Evolutionary conservation across 2,797 vertebrate species (phyloP), one percentile per base, ranked within the genome.

Genomic region (Onychomys arenicola): DNA sequence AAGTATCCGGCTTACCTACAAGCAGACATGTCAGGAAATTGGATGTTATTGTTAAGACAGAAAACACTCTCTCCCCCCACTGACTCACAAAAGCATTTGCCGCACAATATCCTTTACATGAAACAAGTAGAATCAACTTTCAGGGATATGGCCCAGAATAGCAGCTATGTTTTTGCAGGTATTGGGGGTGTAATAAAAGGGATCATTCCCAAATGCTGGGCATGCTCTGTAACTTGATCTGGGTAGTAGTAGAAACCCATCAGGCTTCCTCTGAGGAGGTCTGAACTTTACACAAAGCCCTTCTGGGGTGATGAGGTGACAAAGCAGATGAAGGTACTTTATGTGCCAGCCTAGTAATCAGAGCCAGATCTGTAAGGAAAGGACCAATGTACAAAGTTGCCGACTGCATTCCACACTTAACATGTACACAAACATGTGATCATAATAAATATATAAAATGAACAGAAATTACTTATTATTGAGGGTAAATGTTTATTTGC

Each of bases 1-100:
- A 93, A 99, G 98, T 98, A 99, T 99, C 96, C 99, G 98, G 97
- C 99, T 99, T 97, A 99, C 99, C 99, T 99, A 29, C 80, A 97
- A 97, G 7, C 94, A 59, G 80, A 95, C 19, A 91, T 16, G 52
- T 97, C 34, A 98, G 96, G 78, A 97, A 83, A 97, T 8, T 37
- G 71, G 59, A 43, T 97, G 59, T 95, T 89, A 97, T 6, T 9
- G 52, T 57, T n/a, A 95, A 91, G 21, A 95, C 76, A 93, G 12
- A 71, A 96, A 94, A 96, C 61, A 93, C 29, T 91, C 55, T 57
- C 43, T 32, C 14, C 65, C 8, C 1, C 63, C 49, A 57, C 34
- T 40, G 49, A 87, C 49, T 87, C 9, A n/a, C 21, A 19, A 88
- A 87, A 88, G n/a, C n/a, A 40, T 73, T 57, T 57, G n/a, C 52